Conservation (phyloP, 2,888 invertebrate genomes). For the Pyrgus malvae region DNA sequence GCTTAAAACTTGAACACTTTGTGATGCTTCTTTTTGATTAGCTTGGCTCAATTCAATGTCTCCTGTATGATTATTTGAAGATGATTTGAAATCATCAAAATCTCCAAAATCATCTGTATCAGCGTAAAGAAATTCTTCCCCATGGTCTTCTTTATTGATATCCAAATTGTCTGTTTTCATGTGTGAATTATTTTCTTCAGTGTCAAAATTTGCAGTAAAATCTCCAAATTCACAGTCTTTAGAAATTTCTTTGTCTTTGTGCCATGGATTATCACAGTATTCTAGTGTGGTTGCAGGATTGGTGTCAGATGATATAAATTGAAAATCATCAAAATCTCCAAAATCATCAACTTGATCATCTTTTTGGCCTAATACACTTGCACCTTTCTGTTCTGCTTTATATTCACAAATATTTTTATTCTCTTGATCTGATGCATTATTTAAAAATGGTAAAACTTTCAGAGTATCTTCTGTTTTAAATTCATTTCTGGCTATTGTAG, state of each 20-base stretch:
- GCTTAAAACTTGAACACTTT: slow-evolving; percentile 51
- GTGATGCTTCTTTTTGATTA: slow-evolving; percentile 23
- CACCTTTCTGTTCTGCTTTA: slow-evolving; percentile 7
- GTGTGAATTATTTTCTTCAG: slow-evolving; percentile 30
- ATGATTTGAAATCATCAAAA: slow-evolving; percentile 78
- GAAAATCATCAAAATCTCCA: slow-evolving; percentile 79
- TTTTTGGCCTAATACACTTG: slow-evolving; percentile 29
- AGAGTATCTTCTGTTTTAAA: background rate
- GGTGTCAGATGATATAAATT: slow-evolving; percentile 46
- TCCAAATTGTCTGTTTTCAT: slow-evolving; percentile 26
- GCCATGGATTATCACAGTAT: slow-evolving; percentile 64
- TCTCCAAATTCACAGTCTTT: slow-evolving; percentile 54
- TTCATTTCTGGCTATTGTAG: too few relatives aligned
- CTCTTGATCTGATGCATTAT: too few relatives aligned
- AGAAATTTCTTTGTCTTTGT: slow-evolving; percentile 45
- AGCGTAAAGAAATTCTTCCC: background rate
- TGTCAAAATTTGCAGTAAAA: slow-evolving; percentile 66
- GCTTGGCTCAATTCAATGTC: background rate
- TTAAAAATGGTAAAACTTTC: too few relatives aligned
- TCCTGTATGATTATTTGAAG: slow-evolving; percentile 32
- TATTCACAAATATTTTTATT: background rate
- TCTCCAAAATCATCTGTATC: slow-evolving; percentile 80
- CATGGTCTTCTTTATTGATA: slow-evolving; percentile 23
- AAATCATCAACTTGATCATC: slow-evolving; percentile 43
- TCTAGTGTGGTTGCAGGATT: slow-evolving; percentile 36